Conservation (phyloP, 2,113 vertebrate species). For the Heliornis fulica region DNA sequence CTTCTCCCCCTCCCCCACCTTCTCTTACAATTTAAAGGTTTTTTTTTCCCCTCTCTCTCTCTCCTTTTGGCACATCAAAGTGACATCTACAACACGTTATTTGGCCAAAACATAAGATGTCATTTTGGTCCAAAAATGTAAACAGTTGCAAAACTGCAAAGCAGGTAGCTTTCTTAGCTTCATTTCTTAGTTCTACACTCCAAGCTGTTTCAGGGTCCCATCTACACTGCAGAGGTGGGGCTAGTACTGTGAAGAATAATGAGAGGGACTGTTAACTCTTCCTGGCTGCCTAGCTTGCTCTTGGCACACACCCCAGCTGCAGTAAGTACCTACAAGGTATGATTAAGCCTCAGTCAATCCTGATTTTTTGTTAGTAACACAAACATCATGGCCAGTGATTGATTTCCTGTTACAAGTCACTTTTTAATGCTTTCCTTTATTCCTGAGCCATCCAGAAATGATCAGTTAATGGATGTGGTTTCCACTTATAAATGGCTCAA, state of each 20-base stretch:
- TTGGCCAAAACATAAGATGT: not conserved
- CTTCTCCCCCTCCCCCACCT: rapidly evolving
- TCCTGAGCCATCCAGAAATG: not conserved
- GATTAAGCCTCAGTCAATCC: not conserved
- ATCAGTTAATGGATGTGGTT: not conserved
- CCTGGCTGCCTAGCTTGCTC: not conserved
- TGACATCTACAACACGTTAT: not conserved
- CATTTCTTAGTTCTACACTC: not conserved
- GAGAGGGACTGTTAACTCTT: not conserved
- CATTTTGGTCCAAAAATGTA: not conserved
- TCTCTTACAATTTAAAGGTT: not conserved
- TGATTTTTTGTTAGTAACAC: not conserved
- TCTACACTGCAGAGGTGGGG: not conserved
- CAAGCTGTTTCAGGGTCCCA: not conserved
- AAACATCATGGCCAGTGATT: not conserved
- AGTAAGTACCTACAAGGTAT: not conserved
- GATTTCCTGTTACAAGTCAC: not conserved
- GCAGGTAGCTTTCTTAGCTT: no score
- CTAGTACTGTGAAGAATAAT: not conserved
- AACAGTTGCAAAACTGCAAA: not conserved
- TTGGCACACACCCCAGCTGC: not conserved
- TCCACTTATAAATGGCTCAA: not conserved
- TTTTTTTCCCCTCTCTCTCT: no score
- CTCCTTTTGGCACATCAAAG: not conserved
- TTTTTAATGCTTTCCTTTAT: not conserved